Base-by-base conservation (phyloP, 2,888 invertebrate species). In the Aplocera efformata region DNA sequence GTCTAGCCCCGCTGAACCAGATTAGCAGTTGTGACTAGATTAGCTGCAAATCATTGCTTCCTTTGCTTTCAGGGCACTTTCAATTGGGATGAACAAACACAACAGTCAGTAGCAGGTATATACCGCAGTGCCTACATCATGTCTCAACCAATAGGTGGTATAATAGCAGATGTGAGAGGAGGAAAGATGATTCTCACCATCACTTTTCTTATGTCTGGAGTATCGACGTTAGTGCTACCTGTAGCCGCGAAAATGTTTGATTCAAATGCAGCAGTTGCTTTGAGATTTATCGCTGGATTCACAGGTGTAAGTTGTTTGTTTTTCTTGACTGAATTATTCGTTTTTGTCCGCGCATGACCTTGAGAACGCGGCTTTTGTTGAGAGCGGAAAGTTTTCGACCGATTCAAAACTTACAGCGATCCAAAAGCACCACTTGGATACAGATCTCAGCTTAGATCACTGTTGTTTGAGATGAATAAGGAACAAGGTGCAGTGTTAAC, bases 121-220 rank as follows among this genome's bases (percentile, higher is more conserved):
- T 46, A 43, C 21, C n/a, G 7, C 4, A 24, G 5, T 1, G 28
- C 29, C 1, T 50, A 41, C 11, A 27, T 41, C 2, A 37, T 42
- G 26, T 35, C 46, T 11, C 45, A 37, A 29, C 35, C 42, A 6
- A 4, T 42, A 0, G 49, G 49, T 9, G 49, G 49, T 1, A 25
- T 45, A 31, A 3, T 28, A 1, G 49, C 45, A 4, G 49, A 50
- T 6, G 8, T 22, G 0, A 30, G 8, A 1, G 49, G 49, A 1
- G 49, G 49, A 7, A 50, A 46, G 22, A 40, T 17, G 1, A 26
- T 50, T 0, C 29, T 50, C 20, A 20, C 13, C 9, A 7, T 29
- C 9, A 9, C 20, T 13, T 7, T 43, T 2, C 6, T 38, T 7
- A 3, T 27, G 4, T 26, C 46, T 1, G 34, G 45, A 10, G 1